Base-by-base conservation (phyloP, 1,140 invertebrate species). In the Neodiprion virginianus region DNA sequence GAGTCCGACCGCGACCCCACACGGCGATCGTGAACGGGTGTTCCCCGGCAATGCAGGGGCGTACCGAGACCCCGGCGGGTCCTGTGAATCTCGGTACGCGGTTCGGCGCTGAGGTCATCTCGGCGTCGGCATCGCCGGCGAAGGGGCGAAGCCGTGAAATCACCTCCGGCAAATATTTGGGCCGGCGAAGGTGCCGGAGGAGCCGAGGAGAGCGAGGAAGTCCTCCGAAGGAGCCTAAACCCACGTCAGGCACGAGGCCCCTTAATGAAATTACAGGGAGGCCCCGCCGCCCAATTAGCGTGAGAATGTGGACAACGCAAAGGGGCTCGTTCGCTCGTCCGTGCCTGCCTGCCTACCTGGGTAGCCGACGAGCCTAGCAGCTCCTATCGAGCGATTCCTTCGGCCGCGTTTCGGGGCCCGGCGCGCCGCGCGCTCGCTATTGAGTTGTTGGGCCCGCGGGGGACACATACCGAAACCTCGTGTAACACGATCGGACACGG, bases 261-360 rank as follows among this genome's bases (percentile, higher is more conserved):
- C 78, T 84, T 84, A 84, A 85, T 85, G 82, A 85, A 86, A 85
- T 83, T 82, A 86, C 81, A 85, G 82, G 82, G 81, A 81, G 78
- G 79, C 75, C 75, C 80, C 81, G 83, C 75, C 78, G 82, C 81
- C 83, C 82, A 85, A 84, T 85, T 84, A 84, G 82, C 80, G 83
- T 85, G 81, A 85, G 84, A 84, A 84, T 84, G 80, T 83, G 77
- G 82, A 84, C 76, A 77, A 50, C 74, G 74, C 76, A n/a, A 68
- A 23, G 73, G 79, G 67, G 74, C 78, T 75, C 74, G 72, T 23
- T 69, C 17, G 68, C 78, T 72, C 76, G 77, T 73, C 75, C 67
- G 77, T 21, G 74, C 82, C 72, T 74, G 78, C 67, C 67, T 69
- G 67, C 67, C 67, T 69, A 69, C 67, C 67, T 69, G 67, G 40